A percentile compares a stretch with the other conserved stretches of the same genome.
phyloP scores from a whole-genome alignment of 2,113 vertebrate species.

The Anhinga rufa region DNA sequence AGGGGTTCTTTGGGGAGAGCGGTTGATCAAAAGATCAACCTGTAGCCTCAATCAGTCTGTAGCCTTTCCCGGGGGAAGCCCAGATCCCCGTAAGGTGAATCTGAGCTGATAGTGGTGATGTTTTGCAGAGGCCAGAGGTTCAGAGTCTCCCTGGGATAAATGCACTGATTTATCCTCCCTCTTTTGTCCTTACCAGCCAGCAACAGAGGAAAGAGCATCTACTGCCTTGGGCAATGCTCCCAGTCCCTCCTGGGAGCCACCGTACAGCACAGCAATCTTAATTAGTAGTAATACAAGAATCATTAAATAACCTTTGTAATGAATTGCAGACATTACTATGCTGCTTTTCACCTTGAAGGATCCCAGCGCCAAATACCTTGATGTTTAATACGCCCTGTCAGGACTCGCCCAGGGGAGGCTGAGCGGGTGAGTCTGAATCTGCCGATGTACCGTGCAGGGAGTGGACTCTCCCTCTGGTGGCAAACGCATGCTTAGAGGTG shows the following conservation, averaged over 20 bases:
- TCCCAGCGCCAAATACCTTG: not conserved
- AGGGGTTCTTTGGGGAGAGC: not conserved
- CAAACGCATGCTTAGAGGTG: not conserved
- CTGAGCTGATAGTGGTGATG: not conserved
- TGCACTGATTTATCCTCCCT: not conserved
- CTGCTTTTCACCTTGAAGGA: not conserved
- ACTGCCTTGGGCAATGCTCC: not conserved
- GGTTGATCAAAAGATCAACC: too few relatives aligned
- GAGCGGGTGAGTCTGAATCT: not conserved
- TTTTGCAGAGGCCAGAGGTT: not conserved
- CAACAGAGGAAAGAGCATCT: not conserved
- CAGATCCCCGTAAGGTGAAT: not conserved
- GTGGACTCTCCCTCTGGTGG: not conserved
- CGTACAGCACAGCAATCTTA: not conserved
- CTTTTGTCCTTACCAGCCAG: not conserved
- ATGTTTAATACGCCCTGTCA: too few relatives aligned
- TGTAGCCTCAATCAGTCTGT: not conserved
- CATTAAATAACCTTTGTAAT: not conserved
- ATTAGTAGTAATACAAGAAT: not conserved
- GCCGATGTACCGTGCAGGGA: fast-evolving
- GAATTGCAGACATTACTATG: not conserved
- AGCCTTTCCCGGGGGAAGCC: not conserved
- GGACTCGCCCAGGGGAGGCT: not conserved
- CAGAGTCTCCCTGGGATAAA: not conserved
- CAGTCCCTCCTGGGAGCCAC: not conserved